Base-by-base conservation (phyloP, 2,797 vertebrate species). In the Kryptolebias ocellatus region DNA sequence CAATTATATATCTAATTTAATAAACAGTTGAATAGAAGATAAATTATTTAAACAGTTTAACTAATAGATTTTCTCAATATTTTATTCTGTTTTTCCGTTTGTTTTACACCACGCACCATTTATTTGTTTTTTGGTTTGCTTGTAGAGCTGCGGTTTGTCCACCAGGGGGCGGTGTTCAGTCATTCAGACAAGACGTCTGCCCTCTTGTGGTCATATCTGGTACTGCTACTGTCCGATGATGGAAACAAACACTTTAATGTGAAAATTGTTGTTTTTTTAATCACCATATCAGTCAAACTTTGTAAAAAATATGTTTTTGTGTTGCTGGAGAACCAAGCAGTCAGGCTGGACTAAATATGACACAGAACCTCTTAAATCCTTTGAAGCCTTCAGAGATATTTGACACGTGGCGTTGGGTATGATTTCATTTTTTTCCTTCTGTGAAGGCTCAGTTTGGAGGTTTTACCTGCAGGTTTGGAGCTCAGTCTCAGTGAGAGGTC, bases 381-480 rank as follows among this genome's bases (percentile, higher is more conserved):
- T 47, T 29, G 31, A 68, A 53, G 67, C 53, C 61, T 77, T 76
- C 28, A 56, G 20, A 76, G 57, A 67, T 49, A 63, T 63, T 64
- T 39, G 14, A 2, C 24, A 34, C 6, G 28, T 50, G 42, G 24
- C 45, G 31, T 50, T 24, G 20, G 20, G 1, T 15, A 31, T 50
- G 52, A 53, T 20, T 54, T 1, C n/a, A 4, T 28, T 57, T 74
- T 65, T 74, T 69, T 39, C 88, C 92, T 91, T 92, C 90, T 80
- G 74, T 91, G 92, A 92, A 92, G 92, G 91, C 14, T 20, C 53
- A 24, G 46, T 16, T 17, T 60, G 62, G 61, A 15, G 64, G 34
- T 63, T 83, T 80, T 77, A 31, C 52, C 66, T 4, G 67, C 64
- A 34, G 80, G 72, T 70, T 45, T 18, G 27, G 54, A 54, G 68